Conservation (phyloP, 2,888 invertebrate species). For the Meliscaeva auricollis region DNA sequence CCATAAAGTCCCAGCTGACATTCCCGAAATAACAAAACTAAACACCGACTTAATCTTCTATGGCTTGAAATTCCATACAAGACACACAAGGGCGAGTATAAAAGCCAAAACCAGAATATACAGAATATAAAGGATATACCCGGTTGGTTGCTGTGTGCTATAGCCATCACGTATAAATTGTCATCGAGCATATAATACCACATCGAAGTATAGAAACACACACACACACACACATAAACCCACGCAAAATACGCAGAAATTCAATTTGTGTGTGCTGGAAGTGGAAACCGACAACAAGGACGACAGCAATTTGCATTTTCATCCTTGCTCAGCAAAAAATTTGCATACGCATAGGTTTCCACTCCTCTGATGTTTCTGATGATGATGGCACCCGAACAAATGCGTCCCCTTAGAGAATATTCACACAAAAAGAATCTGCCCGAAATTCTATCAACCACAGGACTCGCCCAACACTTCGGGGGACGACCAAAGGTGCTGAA, state of each 20-base stretch:
- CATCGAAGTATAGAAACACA: background rate
- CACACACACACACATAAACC: background rate
- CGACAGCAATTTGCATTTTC: conserved; percentile 69
- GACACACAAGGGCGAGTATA: background rate
- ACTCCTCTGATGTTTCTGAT: background rate
- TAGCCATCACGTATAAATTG: conserved; percentile 33
- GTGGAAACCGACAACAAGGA: conserved; percentile 56
- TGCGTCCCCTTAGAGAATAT: background rate
- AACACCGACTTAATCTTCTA: conserved; percentile 39
- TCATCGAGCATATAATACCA: conserved; percentile 39
- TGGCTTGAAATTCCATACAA: conserved; percentile 33
- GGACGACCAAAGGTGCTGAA: conserved; percentile 20
- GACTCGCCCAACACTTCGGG: background rate
- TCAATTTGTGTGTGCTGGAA: conserved; percentile 64
- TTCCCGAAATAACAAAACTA: conserved; percentile 35
- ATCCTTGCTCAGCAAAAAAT: conserved; percentile 46
- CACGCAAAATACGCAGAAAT: conserved; percentile 47
- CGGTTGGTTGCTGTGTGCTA: background rate
- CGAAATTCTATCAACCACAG: background rate
- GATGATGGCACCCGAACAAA: background rate
- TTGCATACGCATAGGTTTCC: conserved; percentile 30
- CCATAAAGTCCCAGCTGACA: conserved; percentile 29
- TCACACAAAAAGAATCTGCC: background rate
- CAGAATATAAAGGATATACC: background rate
- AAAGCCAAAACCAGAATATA: background rate